Evolutionary conservation across 2,797 vertebrate genomes (phyloP).

Genomic region (Hafferia zeledoni): DNA sequence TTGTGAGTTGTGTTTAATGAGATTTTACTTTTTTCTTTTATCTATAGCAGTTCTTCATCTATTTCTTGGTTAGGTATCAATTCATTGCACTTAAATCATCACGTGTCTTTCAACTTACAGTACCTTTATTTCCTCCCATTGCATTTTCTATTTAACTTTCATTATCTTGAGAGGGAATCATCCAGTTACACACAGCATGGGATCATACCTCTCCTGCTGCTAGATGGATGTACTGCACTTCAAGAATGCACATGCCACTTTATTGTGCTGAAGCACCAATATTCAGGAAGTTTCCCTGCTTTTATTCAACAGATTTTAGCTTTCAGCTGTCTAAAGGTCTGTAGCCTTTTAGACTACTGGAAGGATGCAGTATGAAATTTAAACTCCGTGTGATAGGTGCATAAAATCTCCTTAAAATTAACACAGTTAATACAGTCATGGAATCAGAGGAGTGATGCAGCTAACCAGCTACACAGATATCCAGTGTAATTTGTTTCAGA

Average conservation of each 20-base stretch:
- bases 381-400: not conserved
- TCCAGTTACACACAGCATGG: constrained; percentile 71
- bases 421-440: not conserved
- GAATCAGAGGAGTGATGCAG: not conserved
- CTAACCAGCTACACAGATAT: not conserved
- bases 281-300: constrained; percentile 38
- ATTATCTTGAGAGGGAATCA: constrained; percentile 74
- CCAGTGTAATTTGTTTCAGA: not conserved
- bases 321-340: not conserved
- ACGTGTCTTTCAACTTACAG: constrained; percentile 64
- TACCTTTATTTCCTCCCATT: constrained; percentile 49
- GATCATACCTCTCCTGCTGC: constrained; percentile 65
- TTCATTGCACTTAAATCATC: constrained; percentile 62
- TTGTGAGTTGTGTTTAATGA: not conserved
- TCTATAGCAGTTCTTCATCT: not conserved
- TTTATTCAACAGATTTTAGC: not conserved
- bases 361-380: not conserved
- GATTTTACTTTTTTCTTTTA: not conserved
- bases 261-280: constrained; percentile 48
- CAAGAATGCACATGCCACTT: constrained; percentile 55
- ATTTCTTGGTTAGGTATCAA: constrained; percentile 28
- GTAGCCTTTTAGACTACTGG: not conserved
- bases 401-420: not conserved
- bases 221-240: constrained; percentile 68
- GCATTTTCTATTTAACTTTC: constrained; percentile 71